Evolutionary conservation across 2,888 invertebrate genomes (phyloP).

Genomic region (Epistrophe grossulariae): DNA sequence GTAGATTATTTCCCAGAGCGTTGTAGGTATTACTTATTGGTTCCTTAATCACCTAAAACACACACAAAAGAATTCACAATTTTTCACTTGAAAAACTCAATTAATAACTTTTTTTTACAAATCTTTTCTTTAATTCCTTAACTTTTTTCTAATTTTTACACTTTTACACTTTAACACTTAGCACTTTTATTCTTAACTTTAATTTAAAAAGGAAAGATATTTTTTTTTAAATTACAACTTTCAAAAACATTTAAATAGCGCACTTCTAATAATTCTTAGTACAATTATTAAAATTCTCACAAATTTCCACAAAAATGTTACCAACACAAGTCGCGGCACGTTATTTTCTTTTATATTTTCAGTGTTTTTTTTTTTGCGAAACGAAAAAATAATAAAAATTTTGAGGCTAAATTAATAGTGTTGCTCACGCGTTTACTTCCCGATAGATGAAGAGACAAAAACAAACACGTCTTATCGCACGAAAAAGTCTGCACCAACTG

Average conservation of each 20-base stretch:
- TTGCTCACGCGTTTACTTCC: conserved; percentile 61
- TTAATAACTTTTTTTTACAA: neutral
- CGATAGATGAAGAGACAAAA: conserved; percentile 47
- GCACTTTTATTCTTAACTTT: neutral
- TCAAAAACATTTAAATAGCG: neutral
- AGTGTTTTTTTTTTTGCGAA: neutral
- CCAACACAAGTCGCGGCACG: neutral
- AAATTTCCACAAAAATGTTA: neutral
- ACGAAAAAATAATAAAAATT: conserved; percentile 4
- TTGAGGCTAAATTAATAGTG: conserved; percentile 2
- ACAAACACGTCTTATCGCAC: conserved; percentile 74
- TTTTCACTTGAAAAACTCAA: neutral
- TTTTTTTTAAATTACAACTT: neutral
- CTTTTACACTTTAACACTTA: neutral
- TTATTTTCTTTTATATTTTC: neutral
- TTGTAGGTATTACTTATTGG: neutral
- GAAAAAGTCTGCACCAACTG: conserved; percentile 76
- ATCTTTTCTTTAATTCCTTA: neutral
- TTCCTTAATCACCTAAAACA: neutral
- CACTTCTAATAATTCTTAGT: neutral
- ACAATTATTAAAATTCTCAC: neutral
- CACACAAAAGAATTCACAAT: neutral
- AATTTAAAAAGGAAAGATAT: neutral
- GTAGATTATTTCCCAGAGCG: neutral
- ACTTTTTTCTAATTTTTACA: neutral